Evolutionary conservation across 2,797 vertebrate species (phyloP).

Genomic region (Cyprinella venusta): DNA sequence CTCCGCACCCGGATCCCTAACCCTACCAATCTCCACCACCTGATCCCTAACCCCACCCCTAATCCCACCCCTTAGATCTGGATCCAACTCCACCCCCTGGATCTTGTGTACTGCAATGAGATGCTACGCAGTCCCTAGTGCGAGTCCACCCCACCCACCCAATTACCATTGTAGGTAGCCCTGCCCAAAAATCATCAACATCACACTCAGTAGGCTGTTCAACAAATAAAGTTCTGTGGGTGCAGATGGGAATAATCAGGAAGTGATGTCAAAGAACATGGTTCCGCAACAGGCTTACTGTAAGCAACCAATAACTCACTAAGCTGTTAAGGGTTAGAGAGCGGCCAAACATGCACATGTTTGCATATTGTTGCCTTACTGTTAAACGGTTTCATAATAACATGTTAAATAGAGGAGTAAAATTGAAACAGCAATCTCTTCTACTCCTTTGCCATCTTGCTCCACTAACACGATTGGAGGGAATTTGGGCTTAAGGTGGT

Average conservation of each 20-base stretch:
- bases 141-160: no score
- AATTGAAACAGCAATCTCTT: neutral
- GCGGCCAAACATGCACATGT: neutral
- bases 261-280: neutral
- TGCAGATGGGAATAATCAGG: neutral
- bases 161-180: neutral
- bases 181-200: neutral
- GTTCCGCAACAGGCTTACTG: neutral
- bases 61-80: no score
- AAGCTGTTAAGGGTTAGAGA: constrained; percentile 14
- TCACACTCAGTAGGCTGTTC: neutral
- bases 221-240: neutral
- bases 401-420: neutral
- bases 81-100: no score
- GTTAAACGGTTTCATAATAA: neutral
- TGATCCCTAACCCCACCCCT: no score
- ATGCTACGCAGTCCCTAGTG: no score
- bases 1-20: no score
- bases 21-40: no score
- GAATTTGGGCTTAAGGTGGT: constrained; percentile 16
- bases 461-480: neutral
- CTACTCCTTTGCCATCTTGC: constrained; percentile 7
- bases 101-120: no score
- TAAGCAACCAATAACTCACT: neutral
- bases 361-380: constrained; percentile 13